These are phyloP conservation scores for Ptychadena robeensis DNA, from an alignment of 2,797 vertebrate genomes.

Conservation along the genomic window DNA sequence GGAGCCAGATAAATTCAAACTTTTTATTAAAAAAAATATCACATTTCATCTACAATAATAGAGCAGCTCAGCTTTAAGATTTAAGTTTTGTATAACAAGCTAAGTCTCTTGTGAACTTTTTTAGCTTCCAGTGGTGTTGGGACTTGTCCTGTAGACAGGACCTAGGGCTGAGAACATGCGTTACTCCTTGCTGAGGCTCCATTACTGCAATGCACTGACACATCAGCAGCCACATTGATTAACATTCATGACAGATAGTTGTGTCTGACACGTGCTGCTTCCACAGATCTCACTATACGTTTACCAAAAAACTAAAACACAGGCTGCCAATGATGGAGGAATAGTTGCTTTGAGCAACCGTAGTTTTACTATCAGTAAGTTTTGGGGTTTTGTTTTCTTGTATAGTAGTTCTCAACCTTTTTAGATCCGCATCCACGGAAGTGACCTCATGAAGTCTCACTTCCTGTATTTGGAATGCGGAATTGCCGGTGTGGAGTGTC, in stretches of 20 bases:
- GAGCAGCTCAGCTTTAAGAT: neutral
- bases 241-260: slow-evolving; percentile 40
- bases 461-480: too few species aligned
- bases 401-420: too few species aligned
- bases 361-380: too few species aligned
- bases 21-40: neutral
- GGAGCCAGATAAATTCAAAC: too few species aligned
- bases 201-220: slow-evolving; percentile 33
- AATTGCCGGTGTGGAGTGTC: too few species aligned
- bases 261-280: slow-evolving; percentile 33
- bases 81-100: neutral
- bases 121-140: slow-evolving; percentile 28
- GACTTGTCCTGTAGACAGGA: slow-evolving; percentile 49
- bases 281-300: neutral
- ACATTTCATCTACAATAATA: neutral
- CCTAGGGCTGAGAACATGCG: slow-evolving; percentile 40
- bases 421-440: too few species aligned
- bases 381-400: too few species aligned
- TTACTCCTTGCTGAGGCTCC: slow-evolving; percentile 2
- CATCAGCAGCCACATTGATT: slow-evolving; percentile 43
- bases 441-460: too few species aligned
- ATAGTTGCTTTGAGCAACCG: neutral
- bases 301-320: neutral
- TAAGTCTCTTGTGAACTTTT: slow-evolving; percentile 1
- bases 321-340: neutral